A percentile compares a stretch with the other conserved stretches of the same genome.
Conservation (phyloP, 2,888 invertebrate species). For the Folsomia manolachei region DNA sequence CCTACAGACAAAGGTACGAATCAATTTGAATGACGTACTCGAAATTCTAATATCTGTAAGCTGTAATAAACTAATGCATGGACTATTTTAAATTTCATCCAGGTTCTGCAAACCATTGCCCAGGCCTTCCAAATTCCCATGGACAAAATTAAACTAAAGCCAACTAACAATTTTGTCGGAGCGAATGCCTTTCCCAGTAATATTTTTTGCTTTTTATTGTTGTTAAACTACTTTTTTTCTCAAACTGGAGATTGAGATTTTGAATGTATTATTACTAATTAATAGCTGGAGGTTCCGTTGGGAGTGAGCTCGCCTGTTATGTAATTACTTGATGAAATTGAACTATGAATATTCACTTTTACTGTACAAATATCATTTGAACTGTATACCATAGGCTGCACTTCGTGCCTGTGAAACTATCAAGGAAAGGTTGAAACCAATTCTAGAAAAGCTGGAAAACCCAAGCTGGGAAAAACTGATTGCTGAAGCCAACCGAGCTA, state of each 20-base stretch:
- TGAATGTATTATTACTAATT: too few relatives aligned
- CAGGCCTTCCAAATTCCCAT: constrained; percentile 54
- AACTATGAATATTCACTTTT: too few relatives aligned
- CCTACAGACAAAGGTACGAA: constrained; percentile 56
- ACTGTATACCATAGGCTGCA: constrained; percentile 49
- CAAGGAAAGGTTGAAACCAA: constrained; percentile 53
- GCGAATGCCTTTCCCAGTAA: constrained; percentile 51
- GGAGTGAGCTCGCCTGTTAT: constrained; percentile 53
- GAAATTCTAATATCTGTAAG: too few relatives aligned
- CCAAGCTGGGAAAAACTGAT: constrained; percentile 44
- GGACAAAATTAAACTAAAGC: constrained; percentile 53
- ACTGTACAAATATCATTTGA: background rate
- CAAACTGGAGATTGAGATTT: too few relatives aligned
- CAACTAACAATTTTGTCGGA: constrained; percentile 52
- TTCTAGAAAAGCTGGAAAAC: constrained; percentile 51
- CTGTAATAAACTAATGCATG: background rate
- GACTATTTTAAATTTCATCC: constrained; percentile 34
- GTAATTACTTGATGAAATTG: too few relatives aligned
- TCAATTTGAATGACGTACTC: too few relatives aligned
- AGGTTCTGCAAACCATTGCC: constrained; percentile 57
- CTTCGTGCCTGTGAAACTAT: constrained; percentile 53
- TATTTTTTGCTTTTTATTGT: too few relatives aligned
- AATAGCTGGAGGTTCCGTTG: constrained; percentile 53
- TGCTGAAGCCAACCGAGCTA: constrained; percentile 28
- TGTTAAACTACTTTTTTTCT: too few relatives aligned